Base-by-base conservation (phyloP, 1,140 invertebrate species). In the Pentalonia nigronervosa region DNA sequence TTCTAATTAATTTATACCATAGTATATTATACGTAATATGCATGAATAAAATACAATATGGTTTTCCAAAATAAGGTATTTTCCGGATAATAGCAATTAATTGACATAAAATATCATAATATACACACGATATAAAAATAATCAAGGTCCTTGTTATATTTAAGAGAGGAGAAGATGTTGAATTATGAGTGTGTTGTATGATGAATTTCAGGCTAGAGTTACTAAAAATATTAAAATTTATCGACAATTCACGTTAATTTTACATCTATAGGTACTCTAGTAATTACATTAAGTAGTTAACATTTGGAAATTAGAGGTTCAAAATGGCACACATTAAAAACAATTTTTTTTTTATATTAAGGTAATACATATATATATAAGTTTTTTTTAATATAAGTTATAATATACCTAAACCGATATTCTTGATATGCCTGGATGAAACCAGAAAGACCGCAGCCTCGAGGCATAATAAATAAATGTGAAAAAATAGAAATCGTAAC, bases 401-500 rank as follows among this genome's bases (percentile, higher is more conserved):
- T 86, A 47, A 47, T 83, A 36, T 83, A 47, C 83, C 25, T 4
- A 84, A 47, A 41, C 6, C 25, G 25, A 45, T 86, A 14, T 53
- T 47, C 4, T 47, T 30, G 41, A 41, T 83, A 83, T 83, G 76
- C 34, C 34, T 36, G 21, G 34, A 83, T 36, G 20, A 83, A 83
- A 36, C 36, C 23, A 36, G 34, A 83, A 17, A 76, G 30, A 76
- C n/a, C 60, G n/a, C n/a, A 76, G 60, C 60, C n/a, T 76, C 83
- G 83, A 84, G 23, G 41, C 30, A 1, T 45, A 84, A 45, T 41
- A 47, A 86, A 86, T 86, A 86, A 47, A 86, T 47, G 41, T 86
- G 84, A 30, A 36, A 34, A 83, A 83, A 83, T 83, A 36, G 60
- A 83, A 83, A 83, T 83, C 60, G 83, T 84, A 84, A 84, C 83